A percentile compares a stretch with the other conserved stretches of the same genome.
phyloP scores from a whole-genome alignment of 2,797 vertebrate species.

The Potorous gilbertii region DNA sequence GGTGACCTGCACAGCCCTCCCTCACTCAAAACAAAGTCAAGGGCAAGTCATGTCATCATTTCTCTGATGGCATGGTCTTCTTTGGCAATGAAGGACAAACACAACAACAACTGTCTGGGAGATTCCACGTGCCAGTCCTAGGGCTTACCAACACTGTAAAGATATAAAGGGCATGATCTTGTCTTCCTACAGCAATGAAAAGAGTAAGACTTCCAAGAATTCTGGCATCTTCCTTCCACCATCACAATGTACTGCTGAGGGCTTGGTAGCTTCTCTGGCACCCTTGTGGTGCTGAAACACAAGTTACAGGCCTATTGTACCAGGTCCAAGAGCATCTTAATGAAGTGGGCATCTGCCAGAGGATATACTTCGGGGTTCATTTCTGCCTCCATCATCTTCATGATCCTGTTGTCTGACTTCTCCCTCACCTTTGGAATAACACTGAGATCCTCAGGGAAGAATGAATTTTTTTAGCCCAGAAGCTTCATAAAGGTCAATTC shows the following conservation, averaged over 20 bases:
- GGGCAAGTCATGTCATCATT: too few relatives aligned
- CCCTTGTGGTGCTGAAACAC: not conserved
- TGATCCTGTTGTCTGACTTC: not conserved
- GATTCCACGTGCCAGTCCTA: not conserved
- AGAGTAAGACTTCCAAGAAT: not conserved
- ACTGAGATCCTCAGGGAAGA: not conserved
- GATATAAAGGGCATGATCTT: not conserved
- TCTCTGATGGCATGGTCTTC: too few relatives aligned
- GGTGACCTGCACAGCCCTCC: too few relatives aligned
- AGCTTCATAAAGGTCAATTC: not conserved
- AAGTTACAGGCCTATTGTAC: not conserved
- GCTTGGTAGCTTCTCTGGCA: not conserved
- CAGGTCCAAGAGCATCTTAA: not conserved
- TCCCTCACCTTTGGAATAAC: not conserved
- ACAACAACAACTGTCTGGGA: not conserved
- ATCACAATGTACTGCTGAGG: not conserved
- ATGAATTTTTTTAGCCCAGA: not conserved
- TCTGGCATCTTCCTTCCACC: not conserved
- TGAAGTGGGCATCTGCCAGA: not conserved
- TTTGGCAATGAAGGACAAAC: too few relatives aligned
- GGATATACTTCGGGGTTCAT: not conserved
- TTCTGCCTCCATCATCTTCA: not conserved
- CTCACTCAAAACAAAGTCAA: too few relatives aligned
- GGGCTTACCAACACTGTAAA: not conserved
- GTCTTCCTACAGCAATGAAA: not conserved